Evolutionary conservation across 2,888 invertebrate genomes (phyloP).

Genomic region (Cartodere bifasciata): DNA sequence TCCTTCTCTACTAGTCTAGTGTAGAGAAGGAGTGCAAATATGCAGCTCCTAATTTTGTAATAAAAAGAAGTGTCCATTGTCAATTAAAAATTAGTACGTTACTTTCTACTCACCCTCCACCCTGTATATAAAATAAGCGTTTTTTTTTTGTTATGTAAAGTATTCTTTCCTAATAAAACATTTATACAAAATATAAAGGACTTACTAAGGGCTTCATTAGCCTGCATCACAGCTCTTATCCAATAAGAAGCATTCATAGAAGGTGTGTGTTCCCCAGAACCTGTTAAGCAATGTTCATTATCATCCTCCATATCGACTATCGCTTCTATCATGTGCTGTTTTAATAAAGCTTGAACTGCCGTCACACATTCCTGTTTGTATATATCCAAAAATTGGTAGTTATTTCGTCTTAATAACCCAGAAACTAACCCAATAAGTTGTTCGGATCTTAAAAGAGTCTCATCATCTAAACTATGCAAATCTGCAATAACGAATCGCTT

Average conservation of each 20-base stretch:
- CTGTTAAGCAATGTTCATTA: slow-evolving; percentile 41
- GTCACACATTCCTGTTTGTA: slow-evolving; percentile 83
- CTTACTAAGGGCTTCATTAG: slow-evolving; percentile 30
- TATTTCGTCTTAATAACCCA: slow-evolving; percentile 76
- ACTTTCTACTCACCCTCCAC: too few relatives aligned
- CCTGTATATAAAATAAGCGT: too few relatives aligned
- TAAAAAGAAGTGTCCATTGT: too few relatives aligned
- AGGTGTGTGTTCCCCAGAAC: slow-evolving; percentile 34
- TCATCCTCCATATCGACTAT: slow-evolving; percentile 46
- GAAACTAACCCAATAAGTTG: slow-evolving; percentile 45
- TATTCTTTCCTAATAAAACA: too few relatives aligned
- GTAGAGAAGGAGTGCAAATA: too few relatives aligned
- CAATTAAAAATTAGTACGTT: too few relatives aligned
- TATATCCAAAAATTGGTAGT: slow-evolving; percentile 76
- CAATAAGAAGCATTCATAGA: slow-evolving; percentile 31
- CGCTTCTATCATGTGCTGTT: slow-evolving; percentile 76
- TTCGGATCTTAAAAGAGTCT: too few relatives aligned
- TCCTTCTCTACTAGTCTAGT: too few relatives aligned
- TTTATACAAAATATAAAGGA: too few relatives aligned
- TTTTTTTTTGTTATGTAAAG: too few relatives aligned
- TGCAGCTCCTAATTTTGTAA: too few relatives aligned
- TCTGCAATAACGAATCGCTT: slow-evolving; percentile 83
- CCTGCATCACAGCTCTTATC: slow-evolving; percentile 29
- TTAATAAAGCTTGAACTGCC: slow-evolving; percentile 76
- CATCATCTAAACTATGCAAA: slow-evolving; percentile 52